Evolutionary conservation across 2,888 invertebrate species (phyloP).

Genomic region (Drosophila borborema): DNA sequence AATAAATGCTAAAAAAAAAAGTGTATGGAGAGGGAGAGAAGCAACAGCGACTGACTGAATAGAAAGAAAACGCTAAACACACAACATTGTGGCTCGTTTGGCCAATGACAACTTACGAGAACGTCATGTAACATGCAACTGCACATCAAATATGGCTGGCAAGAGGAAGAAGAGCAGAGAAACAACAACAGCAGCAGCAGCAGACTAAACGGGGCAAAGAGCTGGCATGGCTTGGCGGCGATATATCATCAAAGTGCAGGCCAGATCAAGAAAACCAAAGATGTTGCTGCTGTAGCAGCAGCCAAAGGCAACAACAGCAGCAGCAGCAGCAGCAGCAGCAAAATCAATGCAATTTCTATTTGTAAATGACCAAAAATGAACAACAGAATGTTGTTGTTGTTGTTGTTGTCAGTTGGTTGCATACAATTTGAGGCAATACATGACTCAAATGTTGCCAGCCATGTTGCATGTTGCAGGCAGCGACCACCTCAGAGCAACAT

Average conservation of each 20-base stretch:
- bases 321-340: conserved; percentile 34
- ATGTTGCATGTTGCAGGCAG: conserved; percentile 52
- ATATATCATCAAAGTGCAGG: conserved; percentile 73
- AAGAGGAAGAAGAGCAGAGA: conserved; percentile 9
- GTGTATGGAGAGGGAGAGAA: conserved; percentile 1
- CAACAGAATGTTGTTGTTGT: conserved; percentile 50
- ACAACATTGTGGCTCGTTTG: conserved; percentile 73
- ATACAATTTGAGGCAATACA: conserved; percentile 46
- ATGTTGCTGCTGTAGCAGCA: conserved; percentile 31
- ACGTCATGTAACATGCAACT: conserved; percentile 77
- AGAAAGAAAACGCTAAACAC: conserved; percentile 58
- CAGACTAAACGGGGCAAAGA: conserved; percentile 18
- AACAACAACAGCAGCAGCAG: not conserved
- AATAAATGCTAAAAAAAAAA: conserved; percentile 68
- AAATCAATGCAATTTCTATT: conserved; percentile 81
- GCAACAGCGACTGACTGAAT: conserved; percentile 30
- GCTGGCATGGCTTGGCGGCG: conserved; percentile 56
- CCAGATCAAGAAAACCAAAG: conserved; percentile 20
- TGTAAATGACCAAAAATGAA: conserved; percentile 79
- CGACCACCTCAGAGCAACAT: conserved; percentile 81
- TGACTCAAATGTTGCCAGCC: conserved; percentile 34
- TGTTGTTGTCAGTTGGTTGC: conserved; percentile 46
- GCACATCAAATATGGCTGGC: conserved; percentile 74
- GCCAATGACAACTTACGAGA: conserved; percentile 66
- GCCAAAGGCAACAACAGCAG: conserved; percentile 18